Evolutionary conservation across 2,113 vertebrate species (phyloP).

Genomic region (Megaceryle torquata): DNA sequence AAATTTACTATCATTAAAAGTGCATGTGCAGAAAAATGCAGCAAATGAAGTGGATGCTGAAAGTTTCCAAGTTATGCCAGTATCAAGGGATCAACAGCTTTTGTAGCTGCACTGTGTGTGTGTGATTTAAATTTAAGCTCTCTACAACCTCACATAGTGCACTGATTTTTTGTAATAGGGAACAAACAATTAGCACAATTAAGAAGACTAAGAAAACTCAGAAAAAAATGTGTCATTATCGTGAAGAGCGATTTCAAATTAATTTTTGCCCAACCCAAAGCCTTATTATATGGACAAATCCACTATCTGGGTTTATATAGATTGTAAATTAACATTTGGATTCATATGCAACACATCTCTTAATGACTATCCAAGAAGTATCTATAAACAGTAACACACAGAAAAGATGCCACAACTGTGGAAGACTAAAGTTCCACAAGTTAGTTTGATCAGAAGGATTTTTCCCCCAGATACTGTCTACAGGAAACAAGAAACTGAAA

Average conservation of each 20-base stretch:
- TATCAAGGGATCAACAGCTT: background rate
- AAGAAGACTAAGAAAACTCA: background rate
- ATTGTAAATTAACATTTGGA: background rate
- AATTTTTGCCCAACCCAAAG: background rate
- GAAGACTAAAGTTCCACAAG: background rate
- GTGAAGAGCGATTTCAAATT: background rate
- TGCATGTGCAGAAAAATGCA: background rate
- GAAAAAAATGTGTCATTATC: fast-evolving
- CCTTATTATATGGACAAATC: background rate
- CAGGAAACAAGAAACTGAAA: background rate
- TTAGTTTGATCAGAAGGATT: fast-evolving
- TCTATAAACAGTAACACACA: background rate
- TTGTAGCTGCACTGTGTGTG: background rate
- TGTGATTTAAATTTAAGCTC: background rate
- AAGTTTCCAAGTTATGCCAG: background rate
- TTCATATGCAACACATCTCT: background rate
- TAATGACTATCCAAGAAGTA: background rate
- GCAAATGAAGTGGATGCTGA: background rate
- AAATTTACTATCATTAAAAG: background rate
- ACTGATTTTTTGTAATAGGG: background rate
- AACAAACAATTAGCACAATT: background rate
- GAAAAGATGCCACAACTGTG: background rate
- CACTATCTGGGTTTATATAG: background rate
- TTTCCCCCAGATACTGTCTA: background rate
- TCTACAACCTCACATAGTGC: background rate